These are phyloP conservation scores for Zaprionus capensis DNA, from an alignment of 1,140 invertebrate genomes.

Conservation along the genomic window DNA sequence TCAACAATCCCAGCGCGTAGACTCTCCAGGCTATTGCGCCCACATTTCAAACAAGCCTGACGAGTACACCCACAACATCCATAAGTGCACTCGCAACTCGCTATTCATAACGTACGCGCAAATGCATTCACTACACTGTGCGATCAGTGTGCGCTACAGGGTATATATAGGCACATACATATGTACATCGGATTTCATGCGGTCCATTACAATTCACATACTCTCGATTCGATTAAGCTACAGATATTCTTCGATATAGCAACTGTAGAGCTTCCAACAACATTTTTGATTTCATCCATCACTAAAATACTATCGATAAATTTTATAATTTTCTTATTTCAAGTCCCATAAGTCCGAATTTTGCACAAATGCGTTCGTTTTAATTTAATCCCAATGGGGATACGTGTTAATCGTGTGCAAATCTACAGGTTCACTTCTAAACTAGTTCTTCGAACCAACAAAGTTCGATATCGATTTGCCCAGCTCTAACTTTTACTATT, in stretches of 20 bases:
- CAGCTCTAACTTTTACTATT: too few relatives aligned
- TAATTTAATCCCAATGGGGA: neutral
- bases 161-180: neutral
- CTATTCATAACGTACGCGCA: slow-evolving; percentile 5
- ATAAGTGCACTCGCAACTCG: slow-evolving; percentile 14
- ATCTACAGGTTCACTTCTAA: neutral
- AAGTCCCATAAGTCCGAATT: neutral
- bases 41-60: neutral
- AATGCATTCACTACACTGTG: neutral
- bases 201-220: slow-evolving; percentile 11
- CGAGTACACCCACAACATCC: slow-evolving; percentile 1
- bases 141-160: neutral
- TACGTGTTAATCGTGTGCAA: neutral
- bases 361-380: slow-evolving; percentile 2
- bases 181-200: slow-evolving; percentile 19
- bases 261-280: neutral
- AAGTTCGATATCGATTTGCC: too few relatives aligned
- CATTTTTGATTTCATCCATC: neutral
- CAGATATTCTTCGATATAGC: neutral
- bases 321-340: neutral
- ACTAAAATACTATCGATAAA: neutral
- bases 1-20: neutral
- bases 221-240: neutral
- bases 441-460: too few relatives aligned
- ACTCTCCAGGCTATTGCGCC: neutral